Percentiles rank a stretch among this genome's conserved stretches.
Conservation (phyloP, 2,888 invertebrate genomes). For the Hyppa rectilinea region DNA sequence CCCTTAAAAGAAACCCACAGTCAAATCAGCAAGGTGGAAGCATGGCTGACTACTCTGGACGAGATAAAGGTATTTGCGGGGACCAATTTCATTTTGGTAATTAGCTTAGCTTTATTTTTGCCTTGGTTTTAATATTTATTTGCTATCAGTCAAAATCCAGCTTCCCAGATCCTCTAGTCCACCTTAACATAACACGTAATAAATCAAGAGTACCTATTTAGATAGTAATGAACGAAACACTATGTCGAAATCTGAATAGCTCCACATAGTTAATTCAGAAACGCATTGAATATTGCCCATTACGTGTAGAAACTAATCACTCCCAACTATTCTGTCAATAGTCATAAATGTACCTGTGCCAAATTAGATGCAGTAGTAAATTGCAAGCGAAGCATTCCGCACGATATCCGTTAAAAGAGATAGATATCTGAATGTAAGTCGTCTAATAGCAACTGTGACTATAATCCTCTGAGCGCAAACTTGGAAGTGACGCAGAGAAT, state of each 20-base stretch:
- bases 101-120: neutral
- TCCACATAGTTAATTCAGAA: neutral
- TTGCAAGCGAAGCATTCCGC: slow-evolving; percentile 8
- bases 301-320: neutral
- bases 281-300: neutral
- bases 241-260: neutral
- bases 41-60: too few species aligned
- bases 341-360: neutral
- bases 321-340: neutral
- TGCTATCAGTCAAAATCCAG: neutral
- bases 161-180: too few species aligned
- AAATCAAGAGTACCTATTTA: too few species aligned
- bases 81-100: too few species aligned
- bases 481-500: neutral
- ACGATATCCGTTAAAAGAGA: slow-evolving; percentile 3
- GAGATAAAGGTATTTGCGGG: too few species aligned
- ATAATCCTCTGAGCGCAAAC: slow-evolving; percentile 21
- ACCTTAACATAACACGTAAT: too few species aligned
- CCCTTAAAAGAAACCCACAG: too few species aligned
- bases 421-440: slow-evolving; percentile 5
- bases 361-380: neutral
- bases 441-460: slow-evolving; percentile 8
- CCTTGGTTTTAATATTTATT: neutral
- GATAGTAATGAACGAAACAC: too few species aligned
- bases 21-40: too few species aligned